Evolutionary conservation across 2,797 vertebrate genomes (phyloP).

Genomic region (Tamandua tetradactyla): DNA sequence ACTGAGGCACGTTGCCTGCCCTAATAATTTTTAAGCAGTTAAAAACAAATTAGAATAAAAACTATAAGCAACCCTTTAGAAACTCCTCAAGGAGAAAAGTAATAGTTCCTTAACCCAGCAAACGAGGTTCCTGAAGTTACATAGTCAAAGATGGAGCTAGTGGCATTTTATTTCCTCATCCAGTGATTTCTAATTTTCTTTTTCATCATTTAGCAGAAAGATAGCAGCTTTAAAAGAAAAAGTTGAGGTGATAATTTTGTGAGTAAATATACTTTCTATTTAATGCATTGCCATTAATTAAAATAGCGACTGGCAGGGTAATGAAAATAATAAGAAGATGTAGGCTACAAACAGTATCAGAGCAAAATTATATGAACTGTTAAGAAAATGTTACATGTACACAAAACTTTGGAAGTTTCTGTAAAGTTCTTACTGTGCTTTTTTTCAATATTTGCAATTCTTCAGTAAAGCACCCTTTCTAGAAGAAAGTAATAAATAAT

Average conservation of each 20-base stretch:
- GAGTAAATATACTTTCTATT: constrained; percentile 51
- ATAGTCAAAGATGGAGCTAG: background rate
- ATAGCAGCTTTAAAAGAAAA: background rate
- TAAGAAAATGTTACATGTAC: background rate
- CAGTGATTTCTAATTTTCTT: background rate
- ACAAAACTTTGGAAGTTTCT: constrained; percentile 51
- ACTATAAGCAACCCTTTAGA: constrained; percentile 6
- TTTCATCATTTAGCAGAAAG: background rate
- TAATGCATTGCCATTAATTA: constrained; percentile 21
- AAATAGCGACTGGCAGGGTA: background rate
- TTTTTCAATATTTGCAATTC: constrained; percentile 64
- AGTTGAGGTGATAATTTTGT: constrained; percentile 1
- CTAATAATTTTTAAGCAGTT: background rate
- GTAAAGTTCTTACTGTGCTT: constrained; percentile 74
- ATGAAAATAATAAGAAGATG: background rate
- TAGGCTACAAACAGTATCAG: background rate
- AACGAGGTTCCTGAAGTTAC: background rate
- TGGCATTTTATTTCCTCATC: background rate
- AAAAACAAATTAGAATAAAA: constrained; percentile 14
- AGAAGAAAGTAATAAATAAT: constrained; percentile 59
- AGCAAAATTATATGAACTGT: background rate
- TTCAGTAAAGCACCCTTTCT: constrained; percentile 81
- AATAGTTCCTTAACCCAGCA: background rate
- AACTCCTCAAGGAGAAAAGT: background rate
- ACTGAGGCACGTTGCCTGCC: too few species aligned